Base-by-base conservation (phyloP, 1,140 invertebrate genomes). In the Drepana arcuata region DNA sequence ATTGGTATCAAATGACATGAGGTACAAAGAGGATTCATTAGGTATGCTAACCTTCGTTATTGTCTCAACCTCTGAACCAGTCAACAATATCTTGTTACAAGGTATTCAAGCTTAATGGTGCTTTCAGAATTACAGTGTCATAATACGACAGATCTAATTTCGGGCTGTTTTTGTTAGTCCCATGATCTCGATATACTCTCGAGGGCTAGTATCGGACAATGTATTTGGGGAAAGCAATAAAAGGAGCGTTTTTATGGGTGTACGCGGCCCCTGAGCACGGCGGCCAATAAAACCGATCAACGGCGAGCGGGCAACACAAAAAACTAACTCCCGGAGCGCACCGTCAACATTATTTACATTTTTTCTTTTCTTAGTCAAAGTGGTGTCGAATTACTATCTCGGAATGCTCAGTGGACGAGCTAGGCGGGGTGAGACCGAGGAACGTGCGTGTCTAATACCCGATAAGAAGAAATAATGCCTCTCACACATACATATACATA, bases 371-470 rank as follows among this genome's bases (percentile, higher is more conserved):
- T 60, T 49, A 45, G 34, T 38, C 49, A 37, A 46, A 55, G 62
- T 53, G 47, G 69, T 67, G 57, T 79, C 68, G 54, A 67, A 70
- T 79, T 79, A 77, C 74, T 55, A 58, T 65, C 48, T 66, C 45
- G 71, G 71, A 75, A 74, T 79, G 64, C 67, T 53, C 48, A 41
- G 50, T 57, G 34, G 37, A 43, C 31, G 31, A 29, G 14, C 34
- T 48, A 48, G 45, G 30, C 38, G 24, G 24, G 37, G 16, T 13
- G 39, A 23, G 16, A 16, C 13, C 7, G 16, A 35, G 34, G 40
- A 50, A 41, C 39, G 41, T 41, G 41, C 36, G 27, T 23, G 11
- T 37, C 41, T 13, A 41, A 49, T 41, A 41, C 27, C 16, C 28
- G 16, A 14, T 13, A 13, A 6, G 16, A 14, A 24, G n/a, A 25